phyloP scores from a whole-genome alignment of 92 coral and sea anemone genomes.

The Metridium senile region DNA sequence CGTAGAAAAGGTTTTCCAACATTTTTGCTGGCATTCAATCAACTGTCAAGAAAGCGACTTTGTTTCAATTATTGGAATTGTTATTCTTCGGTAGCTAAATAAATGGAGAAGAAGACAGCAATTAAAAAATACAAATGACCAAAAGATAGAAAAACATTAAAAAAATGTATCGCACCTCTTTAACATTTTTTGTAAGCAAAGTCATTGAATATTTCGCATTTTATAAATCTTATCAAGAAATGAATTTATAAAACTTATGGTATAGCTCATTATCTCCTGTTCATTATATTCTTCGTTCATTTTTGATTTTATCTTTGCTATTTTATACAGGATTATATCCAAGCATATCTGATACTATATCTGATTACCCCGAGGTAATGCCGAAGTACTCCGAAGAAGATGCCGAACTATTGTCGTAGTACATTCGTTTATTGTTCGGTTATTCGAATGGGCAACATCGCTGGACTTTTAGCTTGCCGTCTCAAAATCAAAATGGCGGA shows the following conservation, averaged over 20 bases:
- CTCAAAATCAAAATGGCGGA: constrained; percentile 9
- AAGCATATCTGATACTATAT: too few species aligned
- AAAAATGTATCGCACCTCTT: not conserved
- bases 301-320: too few species aligned
- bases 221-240: too few species aligned
- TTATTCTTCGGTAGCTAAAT: not conserved
- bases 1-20: too few species aligned
- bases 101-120: not conserved
- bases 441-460: constrained; percentile 2
- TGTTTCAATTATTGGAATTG: not conserved
- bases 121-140: too few species aligned
- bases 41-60: not conserved
- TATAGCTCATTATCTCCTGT: not conserved
- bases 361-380: not conserved
- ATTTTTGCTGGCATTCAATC: too few species aligned
- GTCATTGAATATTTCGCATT: not conserved
- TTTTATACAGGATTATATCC: too few species aligned
- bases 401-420: too few species aligned
- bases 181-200: not conserved
- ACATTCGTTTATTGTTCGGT: constrained; percentile 10
- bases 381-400: not conserved
- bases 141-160: not conserved
- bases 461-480: constrained; percentile 1
- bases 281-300: too few species aligned
- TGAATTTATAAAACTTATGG: not conserved